Base-by-base conservation (phyloP, 2,797 vertebrate species). In the Ambastaia sidthimunki region DNA sequence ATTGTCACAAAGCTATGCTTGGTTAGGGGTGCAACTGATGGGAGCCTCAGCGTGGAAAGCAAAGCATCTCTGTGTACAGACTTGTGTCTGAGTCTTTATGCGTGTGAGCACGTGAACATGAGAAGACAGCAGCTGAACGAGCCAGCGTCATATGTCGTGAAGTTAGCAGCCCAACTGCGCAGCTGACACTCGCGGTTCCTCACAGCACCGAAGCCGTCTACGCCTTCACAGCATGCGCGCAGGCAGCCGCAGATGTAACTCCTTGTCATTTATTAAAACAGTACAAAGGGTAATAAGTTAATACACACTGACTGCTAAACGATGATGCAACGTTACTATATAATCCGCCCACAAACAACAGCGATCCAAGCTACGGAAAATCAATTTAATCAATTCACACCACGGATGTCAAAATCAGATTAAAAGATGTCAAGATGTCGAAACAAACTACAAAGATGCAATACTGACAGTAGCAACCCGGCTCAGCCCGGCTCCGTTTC, bases 1-100 rank as follows among this genome's bases (percentile, higher is more conserved):
- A 80, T 80, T 67, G 78, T 80, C 78, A 73, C 60, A 66, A 37
- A 47, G 78, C 34, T 19, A 80, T 48, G 70, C 59, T 80, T 80
- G 78, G 70, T 80, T 80, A 73, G 18, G 78, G 67, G 78, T 57
- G 78, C 70, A 10, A 3, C 50, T 71, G 65, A 54, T 57, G 48
- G 37, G 76, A 31, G 50, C 59, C 16, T 66, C 59, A 25, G 77
- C 37, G 66, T 15, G 37, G 77, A 83, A 83, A 83, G 72, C 71
- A 34, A 70, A 71, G 69, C 18, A 57, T 48, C 55, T 52, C 2
- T 18, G 60, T 55, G 57, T 55, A 48, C 68, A 50, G 48, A 50
- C 19, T 67, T 44, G 4, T 52, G 47, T 55, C 19, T 5, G 41
- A 48, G 54, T 67, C 48, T 34, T 44, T 5, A 59, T 69, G 71